Conservation (phyloP, 2,113 vertebrate genomes). For the Antechinus stuartii region DNA sequence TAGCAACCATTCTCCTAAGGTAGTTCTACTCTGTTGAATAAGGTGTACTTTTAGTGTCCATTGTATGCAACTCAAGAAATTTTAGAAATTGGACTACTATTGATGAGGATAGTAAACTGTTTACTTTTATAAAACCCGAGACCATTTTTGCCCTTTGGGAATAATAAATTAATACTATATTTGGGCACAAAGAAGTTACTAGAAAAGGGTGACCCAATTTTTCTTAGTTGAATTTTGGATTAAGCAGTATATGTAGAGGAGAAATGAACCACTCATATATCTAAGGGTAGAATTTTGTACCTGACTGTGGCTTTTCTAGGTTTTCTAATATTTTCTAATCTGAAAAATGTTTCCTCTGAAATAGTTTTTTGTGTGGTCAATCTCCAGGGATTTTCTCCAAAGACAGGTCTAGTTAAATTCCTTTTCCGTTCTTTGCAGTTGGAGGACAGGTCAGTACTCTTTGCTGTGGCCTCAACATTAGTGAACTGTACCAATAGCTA, state of each 20-base stretch:
- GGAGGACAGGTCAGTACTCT: conserved; percentile 94
- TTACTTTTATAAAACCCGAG: background rate
- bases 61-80: background rate
- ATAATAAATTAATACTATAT: background rate
- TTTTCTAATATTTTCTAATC: background rate
- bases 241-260: background rate
- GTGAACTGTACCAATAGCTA: conserved; percentile 99
- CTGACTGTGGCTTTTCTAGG: fast-evolving
- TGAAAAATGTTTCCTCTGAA: background rate
- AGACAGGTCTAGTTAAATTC: background rate
- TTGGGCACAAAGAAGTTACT: background rate
- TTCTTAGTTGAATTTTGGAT: background rate
- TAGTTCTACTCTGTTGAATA: background rate
- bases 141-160: background rate
- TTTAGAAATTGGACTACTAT: background rate
- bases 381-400: background rate
- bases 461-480: conserved; percentile 93
- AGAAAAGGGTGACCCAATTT: background rate
- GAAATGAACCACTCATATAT: background rate
- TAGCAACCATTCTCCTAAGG: background rate
- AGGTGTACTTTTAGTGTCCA: background rate
- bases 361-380: background rate
- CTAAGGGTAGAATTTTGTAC: fast-evolving
- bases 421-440: conserved; percentile 82
- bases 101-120: background rate